Conservation (phyloP, 1,140 invertebrate species). For the Spodoptera litura region DNA sequence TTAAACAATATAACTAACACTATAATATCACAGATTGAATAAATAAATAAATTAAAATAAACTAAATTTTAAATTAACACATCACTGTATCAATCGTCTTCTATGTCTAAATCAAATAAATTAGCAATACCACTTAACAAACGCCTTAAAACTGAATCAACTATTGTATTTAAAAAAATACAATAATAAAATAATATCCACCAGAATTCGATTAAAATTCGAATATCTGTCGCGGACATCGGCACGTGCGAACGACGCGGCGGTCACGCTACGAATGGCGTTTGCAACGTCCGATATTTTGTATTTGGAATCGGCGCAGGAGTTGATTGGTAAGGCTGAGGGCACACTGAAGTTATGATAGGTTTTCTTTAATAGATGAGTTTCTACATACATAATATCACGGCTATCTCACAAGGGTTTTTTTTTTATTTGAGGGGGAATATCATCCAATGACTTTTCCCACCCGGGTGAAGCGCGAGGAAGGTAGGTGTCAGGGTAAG, state of each 20-base stretch:
- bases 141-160: conserved; percentile 64
- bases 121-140: conserved; percentile 58
- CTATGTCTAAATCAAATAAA: conserved; percentile 63
- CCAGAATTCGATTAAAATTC: conserved; percentile 67
- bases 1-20: conserved; percentile 50
- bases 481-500: too few species aligned
- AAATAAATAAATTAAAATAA: conserved; percentile 63
- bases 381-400: too few species aligned
- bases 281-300: conserved; percentile 21
- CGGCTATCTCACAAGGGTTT: too few species aligned
- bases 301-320: conserved; percentile 67
- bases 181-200: conserved; percentile 75
- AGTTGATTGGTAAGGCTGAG: conserved; percentile 49
- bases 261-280: conserved; percentile 62
- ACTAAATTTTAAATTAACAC: conserved; percentile 49
- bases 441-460: too few species aligned
- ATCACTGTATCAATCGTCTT: conserved; percentile 59
- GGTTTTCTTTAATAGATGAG: too few species aligned
- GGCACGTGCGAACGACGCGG: conserved; percentile 58
- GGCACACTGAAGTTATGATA: background rate
- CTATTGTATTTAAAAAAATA: conserved; percentile 72
- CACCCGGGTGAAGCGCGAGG: too few species aligned
- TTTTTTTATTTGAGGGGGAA: too few species aligned
- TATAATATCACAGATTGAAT: conserved; percentile 77
- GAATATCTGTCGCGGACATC: conserved; percentile 62